Conservation (phyloP, 1,140 invertebrate genomes). For the Colletes latitarsis region DNA sequence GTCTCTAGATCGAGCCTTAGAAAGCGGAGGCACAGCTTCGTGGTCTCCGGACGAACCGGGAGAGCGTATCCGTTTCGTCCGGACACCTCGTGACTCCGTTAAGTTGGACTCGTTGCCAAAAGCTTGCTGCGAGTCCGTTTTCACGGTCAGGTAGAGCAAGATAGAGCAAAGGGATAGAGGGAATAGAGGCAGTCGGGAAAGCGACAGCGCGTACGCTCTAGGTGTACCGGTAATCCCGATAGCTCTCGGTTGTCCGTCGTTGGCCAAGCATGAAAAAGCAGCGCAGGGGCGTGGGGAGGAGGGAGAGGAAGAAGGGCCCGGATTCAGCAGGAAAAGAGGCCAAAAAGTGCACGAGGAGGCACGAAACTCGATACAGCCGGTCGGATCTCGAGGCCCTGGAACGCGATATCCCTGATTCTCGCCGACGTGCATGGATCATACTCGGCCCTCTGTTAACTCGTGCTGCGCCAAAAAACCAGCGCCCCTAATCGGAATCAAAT, state of each 20-base stretch:
- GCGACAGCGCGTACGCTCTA: constrained; percentile 41
- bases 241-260: constrained; percentile 51
- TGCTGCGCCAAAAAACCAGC: constrained; percentile 64
- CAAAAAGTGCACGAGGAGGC: constrained; percentile 55
- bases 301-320: constrained; percentile 30
- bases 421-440: constrained; percentile 76
- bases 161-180: not conserved
- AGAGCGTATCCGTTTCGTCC: no score
- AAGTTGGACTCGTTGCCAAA: no score
- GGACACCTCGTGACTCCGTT: no score
- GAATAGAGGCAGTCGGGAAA: not conserved
- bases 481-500: constrained; percentile 72
- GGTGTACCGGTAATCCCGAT: constrained; percentile 46
- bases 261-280: constrained; percentile 61
- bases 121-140: no score
- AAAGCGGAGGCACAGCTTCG: no score
- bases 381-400: constrained; percentile 68
- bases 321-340: constrained; percentile 34
- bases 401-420: constrained; percentile 79
- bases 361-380: constrained; percentile 77
- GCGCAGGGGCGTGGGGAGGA: not conserved
- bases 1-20: no score
- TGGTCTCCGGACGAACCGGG: no score
- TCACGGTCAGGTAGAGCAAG: not conserved
- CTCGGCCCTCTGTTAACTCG: constrained; percentile 69